Evolutionary conservation across 2,888 invertebrate species (phyloP).

Genomic region (Drosophila infuscata): DNA sequence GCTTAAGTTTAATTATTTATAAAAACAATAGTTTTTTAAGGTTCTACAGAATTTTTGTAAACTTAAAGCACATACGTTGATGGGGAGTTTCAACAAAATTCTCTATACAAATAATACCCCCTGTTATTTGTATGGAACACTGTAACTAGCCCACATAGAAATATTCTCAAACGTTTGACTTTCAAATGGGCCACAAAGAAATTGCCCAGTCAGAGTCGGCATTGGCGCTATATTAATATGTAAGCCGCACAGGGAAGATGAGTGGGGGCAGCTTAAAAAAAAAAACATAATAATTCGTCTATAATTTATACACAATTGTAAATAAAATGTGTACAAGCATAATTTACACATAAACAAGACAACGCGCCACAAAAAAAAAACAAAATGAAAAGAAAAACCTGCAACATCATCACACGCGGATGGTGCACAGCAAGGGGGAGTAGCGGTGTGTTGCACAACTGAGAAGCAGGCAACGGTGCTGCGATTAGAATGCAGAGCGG

Average conservation of each 20-base stretch:
- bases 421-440: constrained; percentile 15
- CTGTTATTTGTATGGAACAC: not conserved
- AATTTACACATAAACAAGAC: constrained; percentile 80
- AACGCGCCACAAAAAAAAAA: constrained; percentile 42
- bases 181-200: constrained; percentile 56
- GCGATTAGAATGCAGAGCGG: constrained; percentile 65
- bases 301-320: constrained; percentile 81
- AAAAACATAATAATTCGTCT: constrained; percentile 76
- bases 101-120: not conserved
- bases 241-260: constrained; percentile 43
- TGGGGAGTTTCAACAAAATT: not conserved
- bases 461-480: constrained; percentile 31
- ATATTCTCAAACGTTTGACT: constrained; percentile 41
- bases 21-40: not conserved
- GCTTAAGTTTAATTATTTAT: not conserved
- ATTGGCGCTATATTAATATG: constrained; percentile 69
- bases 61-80: not conserved
- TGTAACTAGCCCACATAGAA: not conserved
- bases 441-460: not conserved
- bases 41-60: not conserved
- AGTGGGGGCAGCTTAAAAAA: constrained; percentile 4
- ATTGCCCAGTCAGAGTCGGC: constrained; percentile 44
- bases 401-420: constrained; percentile 57
- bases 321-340: constrained; percentile 80
- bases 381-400: constrained; percentile 43